Conservation (phyloP, 2,888 invertebrate genomes). For the Pharmacophagus antenor region DNA sequence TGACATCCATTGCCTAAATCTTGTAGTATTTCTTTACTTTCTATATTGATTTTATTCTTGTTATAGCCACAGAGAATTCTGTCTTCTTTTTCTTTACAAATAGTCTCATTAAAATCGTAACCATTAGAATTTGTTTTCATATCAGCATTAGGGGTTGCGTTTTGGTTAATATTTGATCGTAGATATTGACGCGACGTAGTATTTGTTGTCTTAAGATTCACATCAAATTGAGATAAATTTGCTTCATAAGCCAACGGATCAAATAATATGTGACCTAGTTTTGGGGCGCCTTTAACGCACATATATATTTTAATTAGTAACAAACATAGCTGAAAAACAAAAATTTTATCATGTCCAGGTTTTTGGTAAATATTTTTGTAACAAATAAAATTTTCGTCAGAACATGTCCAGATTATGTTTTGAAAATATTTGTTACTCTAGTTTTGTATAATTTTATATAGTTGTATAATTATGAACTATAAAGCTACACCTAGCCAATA, state of each 20-base stretch:
- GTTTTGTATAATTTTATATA: too few species aligned
- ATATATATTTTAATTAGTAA: constrained; percentile 5
- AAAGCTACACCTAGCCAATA: too few species aligned
- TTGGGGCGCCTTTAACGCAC: constrained; percentile 47
- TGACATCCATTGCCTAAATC: constrained; percentile 54
- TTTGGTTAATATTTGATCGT: constrained; percentile 9
- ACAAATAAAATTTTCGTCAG: too few species aligned
- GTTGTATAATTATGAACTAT: too few species aligned
- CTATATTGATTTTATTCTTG: constrained; percentile 48
- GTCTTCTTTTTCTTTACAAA: constrained; percentile 50
- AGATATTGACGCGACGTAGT: background rate
- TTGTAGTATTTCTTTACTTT: constrained; percentile 36
- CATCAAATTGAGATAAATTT: constrained; percentile 29
- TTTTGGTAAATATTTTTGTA: background rate
- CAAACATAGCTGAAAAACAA: constrained; percentile 8
- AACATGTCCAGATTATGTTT: too few species aligned
- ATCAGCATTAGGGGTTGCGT: background rate
- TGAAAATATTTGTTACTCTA: too few species aligned
- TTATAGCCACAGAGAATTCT: constrained; percentile 66
- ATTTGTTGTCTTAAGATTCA: constrained; percentile 1
- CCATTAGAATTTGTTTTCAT: constrained; percentile 32
- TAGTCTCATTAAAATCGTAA: constrained; percentile 52
- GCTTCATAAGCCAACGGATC: constrained; percentile 46
- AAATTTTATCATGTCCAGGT: background rate
- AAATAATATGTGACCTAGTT: constrained; percentile 43